Evolutionary conservation across 2,113 vertebrate genomes (phyloP).

Genomic region (Daboia siamensis): DNA sequence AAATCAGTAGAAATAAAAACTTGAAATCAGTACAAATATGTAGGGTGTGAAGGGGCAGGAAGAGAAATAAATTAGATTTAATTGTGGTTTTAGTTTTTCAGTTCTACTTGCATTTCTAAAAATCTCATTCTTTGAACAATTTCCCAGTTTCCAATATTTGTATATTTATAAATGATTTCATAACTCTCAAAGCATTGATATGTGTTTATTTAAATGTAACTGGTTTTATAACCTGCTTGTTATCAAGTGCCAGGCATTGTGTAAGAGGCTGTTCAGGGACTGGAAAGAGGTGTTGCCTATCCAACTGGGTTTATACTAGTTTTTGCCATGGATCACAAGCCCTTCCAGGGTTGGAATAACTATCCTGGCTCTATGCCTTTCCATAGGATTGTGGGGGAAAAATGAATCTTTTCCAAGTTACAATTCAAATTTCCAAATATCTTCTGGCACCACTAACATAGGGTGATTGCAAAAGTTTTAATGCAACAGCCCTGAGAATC

Average conservation of each 20-base stretch:
- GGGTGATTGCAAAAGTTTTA: background rate
- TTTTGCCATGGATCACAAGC: background rate
- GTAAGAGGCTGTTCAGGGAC: background rate
- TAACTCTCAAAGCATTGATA: background rate
- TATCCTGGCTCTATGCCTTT: background rate
- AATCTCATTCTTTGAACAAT: background rate
- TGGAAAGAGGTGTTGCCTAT: background rate
- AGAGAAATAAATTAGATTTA: background rate
- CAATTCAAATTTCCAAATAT: background rate
- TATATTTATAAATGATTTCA: background rate
- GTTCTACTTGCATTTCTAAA: background rate
- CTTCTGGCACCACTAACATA: background rate
- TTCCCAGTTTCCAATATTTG: background rate
- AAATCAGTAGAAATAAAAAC: background rate
- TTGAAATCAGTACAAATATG: background rate
- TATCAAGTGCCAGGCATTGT: background rate
- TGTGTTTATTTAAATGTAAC: background rate
- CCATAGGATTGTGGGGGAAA: background rate
- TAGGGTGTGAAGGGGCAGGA: background rate
- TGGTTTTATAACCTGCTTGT: background rate
- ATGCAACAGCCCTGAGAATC: background rate
- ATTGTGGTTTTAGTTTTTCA: conserved; percentile 1
- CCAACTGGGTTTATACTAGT: background rate
- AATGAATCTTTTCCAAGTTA: background rate
- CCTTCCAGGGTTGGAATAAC: background rate